Base-by-base conservation (phyloP, 2,888 invertebrate species). In the Loripinus fragilis region DNA sequence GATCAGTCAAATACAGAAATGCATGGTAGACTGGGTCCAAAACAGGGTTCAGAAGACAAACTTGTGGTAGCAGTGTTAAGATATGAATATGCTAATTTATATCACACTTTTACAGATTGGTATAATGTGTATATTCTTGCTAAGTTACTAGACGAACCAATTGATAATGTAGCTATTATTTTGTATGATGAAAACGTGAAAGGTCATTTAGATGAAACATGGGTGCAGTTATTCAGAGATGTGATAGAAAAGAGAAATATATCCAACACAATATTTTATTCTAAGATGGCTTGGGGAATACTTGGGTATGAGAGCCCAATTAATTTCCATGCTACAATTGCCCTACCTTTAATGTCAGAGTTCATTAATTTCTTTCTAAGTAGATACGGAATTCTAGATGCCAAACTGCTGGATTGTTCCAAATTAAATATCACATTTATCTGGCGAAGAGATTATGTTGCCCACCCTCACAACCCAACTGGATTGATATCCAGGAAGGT, bases 401-500 rank as follows among this genome's bases (percentile, higher is more conserved):
- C 80, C 15, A 85, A 78, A 48, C 12, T 20, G 7, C 71, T 90
- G 28, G 75, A 92, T 78, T 93, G 93, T 82, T 55, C 83, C 25
- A 80, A 84, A 12, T 74, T 92, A 2, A 87, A 86, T 5, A 85
- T 93, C 20, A 68, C 91, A 35, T 89, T 93, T 73, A 88, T 93
- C 20, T 93, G 92, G 92, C 80, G 93, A 20, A 84, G 89, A 42
- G 90, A 93, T 81, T 93, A 93, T 76, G 85, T 93, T 33, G 92
- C 92, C 7, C 92, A 93, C 80, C 92, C 92, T 1, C 80, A 91
- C 17, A 93, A 93, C 75, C 92, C 92, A 2, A 66, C 78, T 10
- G 93, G 93, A 5, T 50, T 83, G 7, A 87, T 93, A 5, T 87
- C 86, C 8, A 81, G 93, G 17, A 93, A 93, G 82, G 89, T 93